These are phyloP conservation scores for Globodera ellingtonae DNA, from an alignment of 1,140 invertebrate species.

Conservation along the genomic window DNA sequence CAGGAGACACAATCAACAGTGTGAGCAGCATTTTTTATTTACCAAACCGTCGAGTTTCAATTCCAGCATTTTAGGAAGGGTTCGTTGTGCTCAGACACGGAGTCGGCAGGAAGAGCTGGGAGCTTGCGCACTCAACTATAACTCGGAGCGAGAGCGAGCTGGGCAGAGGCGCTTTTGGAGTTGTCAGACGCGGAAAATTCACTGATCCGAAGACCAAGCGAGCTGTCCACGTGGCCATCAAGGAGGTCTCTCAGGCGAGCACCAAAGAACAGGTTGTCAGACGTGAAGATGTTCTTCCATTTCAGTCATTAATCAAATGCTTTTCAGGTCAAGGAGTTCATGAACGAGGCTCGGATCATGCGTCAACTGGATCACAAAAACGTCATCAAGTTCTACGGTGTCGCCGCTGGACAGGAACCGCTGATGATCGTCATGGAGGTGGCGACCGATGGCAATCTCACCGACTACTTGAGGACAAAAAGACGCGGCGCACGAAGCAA, in stretches of 20 bases:
- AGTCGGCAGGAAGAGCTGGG: neutral
- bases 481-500: slow-evolving; percentile 11
- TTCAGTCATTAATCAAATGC: neutral
- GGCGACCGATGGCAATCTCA: slow-evolving; percentile 23
- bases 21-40: neutral
- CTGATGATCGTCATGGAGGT: slow-evolving; percentile 48
- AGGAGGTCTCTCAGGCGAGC: neutral
- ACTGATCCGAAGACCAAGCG: neutral
- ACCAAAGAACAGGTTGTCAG: neutral
- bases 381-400: slow-evolving; percentile 47
- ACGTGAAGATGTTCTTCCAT: neutral
- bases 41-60: neutral
- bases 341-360: slow-evolving; percentile 46
- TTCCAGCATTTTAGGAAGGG: neutral
- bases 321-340: slow-evolving; percentile 43
- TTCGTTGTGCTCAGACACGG: neutral
- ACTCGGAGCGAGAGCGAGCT: neutral
- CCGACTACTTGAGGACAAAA: slow-evolving; percentile 14
- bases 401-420: slow-evolving; percentile 42
- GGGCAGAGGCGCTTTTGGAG: slow-evolving; percentile 5
- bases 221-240: slow-evolving; percentile 3
- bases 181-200: neutral
- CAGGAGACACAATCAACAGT: neutral
- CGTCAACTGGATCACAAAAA: slow-evolving; percentile 41
- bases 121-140: neutral